A percentile compares a stretch with the other conserved stretches of the same genome.
These are phyloP conservation scores for Apolygus lucorum DNA, from an alignment of 1,140 invertebrate genomes.

Conservation along the genomic window DNA sequence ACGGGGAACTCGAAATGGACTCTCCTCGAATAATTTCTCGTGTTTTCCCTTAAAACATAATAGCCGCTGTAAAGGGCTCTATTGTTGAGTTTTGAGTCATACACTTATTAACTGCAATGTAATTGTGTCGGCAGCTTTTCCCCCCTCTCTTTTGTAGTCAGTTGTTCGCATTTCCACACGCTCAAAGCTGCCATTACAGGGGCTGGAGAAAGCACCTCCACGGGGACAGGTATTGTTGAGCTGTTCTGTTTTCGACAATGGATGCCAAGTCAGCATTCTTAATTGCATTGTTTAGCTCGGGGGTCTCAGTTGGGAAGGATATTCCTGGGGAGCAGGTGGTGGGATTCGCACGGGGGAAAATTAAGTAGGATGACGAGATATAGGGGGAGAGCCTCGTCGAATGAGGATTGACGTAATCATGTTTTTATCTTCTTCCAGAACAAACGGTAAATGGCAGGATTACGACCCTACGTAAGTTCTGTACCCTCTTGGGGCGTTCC, in stretches of 20 bases:
- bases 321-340: slow-evolving; percentile 5
- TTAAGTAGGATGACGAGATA: background rate
- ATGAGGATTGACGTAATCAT: background rate
- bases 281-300: slow-evolving; percentile 9
- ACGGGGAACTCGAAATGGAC: too few relatives aligned
- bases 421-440: slow-evolving; percentile 13
- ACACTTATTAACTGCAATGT: slow-evolving; percentile 1
- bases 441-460: background rate
- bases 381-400: too few relatives aligned
- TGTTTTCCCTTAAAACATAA: slow-evolving; percentile 2
- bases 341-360: background rate
- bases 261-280: slow-evolving; percentile 12
- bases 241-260: slow-evolving; percentile 3
- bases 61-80: background rate
- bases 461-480: too few relatives aligned
- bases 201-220: background rate
- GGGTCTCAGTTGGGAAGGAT: background rate
- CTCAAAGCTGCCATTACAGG: too few relatives aligned
- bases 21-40: too few relatives aligned
- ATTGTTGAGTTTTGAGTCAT: slow-evolving; percentile 11
- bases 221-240: slow-evolving; percentile 3
- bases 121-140: background rate
- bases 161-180: background rate
- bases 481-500: too few relatives aligned
- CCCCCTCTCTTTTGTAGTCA: background rate